Conservation (phyloP, 2,797 vertebrate genomes). For the Enteromius unitaeniatus region DNA sequence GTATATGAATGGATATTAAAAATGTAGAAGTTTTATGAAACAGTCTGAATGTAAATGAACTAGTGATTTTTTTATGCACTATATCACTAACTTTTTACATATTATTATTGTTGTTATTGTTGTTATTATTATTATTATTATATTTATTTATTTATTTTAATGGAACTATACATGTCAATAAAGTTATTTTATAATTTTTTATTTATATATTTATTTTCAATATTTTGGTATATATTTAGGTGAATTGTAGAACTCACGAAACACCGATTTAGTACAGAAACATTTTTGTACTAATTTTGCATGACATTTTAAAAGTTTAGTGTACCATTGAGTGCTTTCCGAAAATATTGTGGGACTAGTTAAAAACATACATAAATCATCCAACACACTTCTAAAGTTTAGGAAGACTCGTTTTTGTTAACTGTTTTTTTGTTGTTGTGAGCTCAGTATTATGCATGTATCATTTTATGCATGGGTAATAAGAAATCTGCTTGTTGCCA, state of each 20-base stretch:
- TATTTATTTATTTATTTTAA: no score
- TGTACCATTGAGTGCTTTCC: neutral
- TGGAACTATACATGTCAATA: no score
- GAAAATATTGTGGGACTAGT: neutral
- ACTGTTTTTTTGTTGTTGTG: neutral
- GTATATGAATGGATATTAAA: neutral
- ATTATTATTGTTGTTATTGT: no score
- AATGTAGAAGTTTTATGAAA: neutral
- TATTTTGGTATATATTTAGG: no score
- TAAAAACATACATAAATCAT: neutral
- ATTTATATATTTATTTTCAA: no score
- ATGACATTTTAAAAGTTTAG: neutral
- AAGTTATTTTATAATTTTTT: no score
- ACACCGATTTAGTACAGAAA: neutral
- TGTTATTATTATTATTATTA: no score
- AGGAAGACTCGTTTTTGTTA: neutral
- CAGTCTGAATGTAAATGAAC: neutral
- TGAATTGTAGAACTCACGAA: neutral
- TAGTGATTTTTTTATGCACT: neutral
- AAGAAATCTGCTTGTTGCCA: neutral
- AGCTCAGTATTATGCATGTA: neutral
- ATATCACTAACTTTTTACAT: neutral
- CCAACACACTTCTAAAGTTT: neutral
- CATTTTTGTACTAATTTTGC: neutral
- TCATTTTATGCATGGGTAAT: neutral